Evolutionary conservation across 2,888 invertebrate species (phyloP), one percentile per base, ranked within the genome.

Genomic region (Hypsopygia costalis): DNA sequence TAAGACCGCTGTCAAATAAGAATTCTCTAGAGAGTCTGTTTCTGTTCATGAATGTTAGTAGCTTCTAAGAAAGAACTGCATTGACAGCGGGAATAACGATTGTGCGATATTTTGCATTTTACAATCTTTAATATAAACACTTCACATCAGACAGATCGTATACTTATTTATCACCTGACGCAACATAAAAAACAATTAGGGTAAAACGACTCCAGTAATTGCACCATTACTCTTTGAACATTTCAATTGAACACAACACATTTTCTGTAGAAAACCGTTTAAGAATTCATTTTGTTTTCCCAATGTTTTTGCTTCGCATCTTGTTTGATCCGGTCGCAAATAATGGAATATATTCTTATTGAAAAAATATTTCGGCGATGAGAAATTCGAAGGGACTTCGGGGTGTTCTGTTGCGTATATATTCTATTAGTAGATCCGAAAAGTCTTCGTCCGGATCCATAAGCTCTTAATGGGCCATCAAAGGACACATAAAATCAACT

Each of bases 311-410:
- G 22, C 11, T 35, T 7, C 28, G 12, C 20, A 16, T 12, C n/a
- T 28, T 12, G 16, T 36, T 36, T 36, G 16, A 36, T 28, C 27
- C 35, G n/a, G 27, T 16, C 11, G 25, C 36, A 29, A 36, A 36
- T 36, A 36, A 36, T 36, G 9, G 36, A 16, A 36, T 16, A 27
- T 9, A 34, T 22, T 34, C 22, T 10, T 22, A 22, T 22, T 34
- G 22, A 11, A 34, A 34, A 34, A 11, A 34, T 22, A 11, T 22
- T 22, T 22, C 11, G 11, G 10, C 22, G 4, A 1, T 6, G 21
- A 11, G 11, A 31, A 31, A 31, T 31, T 31, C 12, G 11, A 11
- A 6, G 6, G 6, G 31, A 31, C 11, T 31, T n/a, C n/a, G n/a
- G n/a, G n/a, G n/a, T n/a, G n/a, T n/a, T n/a, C n/a, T 31, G 12